These are phyloP conservation scores for Osmerus mordax DNA, from an alignment of 2,113 vertebrate genomes.

Conservation along the genomic window DNA sequence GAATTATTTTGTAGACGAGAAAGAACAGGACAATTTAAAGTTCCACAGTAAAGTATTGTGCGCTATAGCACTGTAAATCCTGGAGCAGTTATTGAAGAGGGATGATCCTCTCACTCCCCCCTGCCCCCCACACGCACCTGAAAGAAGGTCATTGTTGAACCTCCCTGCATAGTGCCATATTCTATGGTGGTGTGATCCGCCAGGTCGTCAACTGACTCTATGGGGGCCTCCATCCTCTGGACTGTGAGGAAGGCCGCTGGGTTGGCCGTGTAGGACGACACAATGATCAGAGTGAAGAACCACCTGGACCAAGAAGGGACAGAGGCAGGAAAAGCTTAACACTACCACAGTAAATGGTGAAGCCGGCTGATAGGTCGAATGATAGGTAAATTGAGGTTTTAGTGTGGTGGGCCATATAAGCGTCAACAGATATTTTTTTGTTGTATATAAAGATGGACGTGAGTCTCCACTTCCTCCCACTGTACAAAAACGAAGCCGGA, in stretches of 20 bases:
- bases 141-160: conserved; percentile 92
- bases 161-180: conserved; percentile 86
- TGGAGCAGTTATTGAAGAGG: too few relatives aligned
- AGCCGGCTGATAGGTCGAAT: too few relatives aligned
- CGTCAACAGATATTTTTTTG: too few relatives aligned
- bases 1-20: conserved; percentile 74
- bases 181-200: conserved; percentile 88
- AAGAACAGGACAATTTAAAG: neutral
- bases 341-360: too few relatives aligned
- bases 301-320: conserved; percentile 67
- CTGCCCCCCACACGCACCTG: conserved; percentile 62
- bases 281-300: conserved; percentile 89
- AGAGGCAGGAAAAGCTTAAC: too few relatives aligned
- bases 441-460: too few relatives aligned
- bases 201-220: conserved; percentile 85
- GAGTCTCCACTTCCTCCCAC: too few relatives aligned
- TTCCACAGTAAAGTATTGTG: neutral
- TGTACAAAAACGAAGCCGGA: too few relatives aligned
- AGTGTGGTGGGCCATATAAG: too few relatives aligned
- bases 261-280: conserved; percentile 89
- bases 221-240: conserved; percentile 86
- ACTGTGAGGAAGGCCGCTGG: conserved; percentile 87
- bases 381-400: too few relatives aligned
- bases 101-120: too few relatives aligned
- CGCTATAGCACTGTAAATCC: too few relatives aligned